Conservation (phyloP, 2,113 vertebrate genomes). For the Emydura subglobosa region DNA sequence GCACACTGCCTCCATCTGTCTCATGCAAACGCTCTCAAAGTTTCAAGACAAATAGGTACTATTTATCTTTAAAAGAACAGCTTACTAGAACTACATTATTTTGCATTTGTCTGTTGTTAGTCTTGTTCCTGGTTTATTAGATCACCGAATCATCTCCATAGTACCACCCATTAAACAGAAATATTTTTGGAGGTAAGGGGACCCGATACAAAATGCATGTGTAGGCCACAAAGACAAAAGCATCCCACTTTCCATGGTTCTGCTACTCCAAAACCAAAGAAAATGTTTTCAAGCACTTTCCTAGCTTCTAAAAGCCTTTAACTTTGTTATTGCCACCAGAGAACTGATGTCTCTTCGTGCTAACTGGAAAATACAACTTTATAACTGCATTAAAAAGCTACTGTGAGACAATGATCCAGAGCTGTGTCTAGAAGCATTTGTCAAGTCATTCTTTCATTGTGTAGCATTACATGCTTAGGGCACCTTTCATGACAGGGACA, state of each 20-base stretch:
- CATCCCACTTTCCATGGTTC: not conserved
- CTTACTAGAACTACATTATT: not conserved
- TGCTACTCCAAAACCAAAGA: not conserved
- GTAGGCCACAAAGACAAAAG: not conserved
- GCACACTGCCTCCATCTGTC: not conserved
- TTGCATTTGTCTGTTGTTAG: not conserved
- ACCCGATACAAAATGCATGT: not conserved
- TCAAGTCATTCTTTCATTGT: constrained; percentile 29
- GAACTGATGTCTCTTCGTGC: constrained; percentile 17
- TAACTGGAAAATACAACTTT: constrained; percentile 40
- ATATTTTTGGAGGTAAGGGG: not conserved
- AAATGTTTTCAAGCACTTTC: constrained; percentile 1
- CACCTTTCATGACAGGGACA: not conserved
- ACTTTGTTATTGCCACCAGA: not conserved
- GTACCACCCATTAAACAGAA: not conserved
- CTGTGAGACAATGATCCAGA: constrained; percentile 27
- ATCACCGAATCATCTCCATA: not conserved
- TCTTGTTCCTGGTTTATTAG: not conserved
- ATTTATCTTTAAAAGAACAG: not conserved
- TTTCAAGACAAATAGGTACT: not conserved
- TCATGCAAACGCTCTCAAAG: not conserved
- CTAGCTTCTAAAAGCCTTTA: constrained; percentile 11
- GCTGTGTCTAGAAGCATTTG: constrained; percentile 36
- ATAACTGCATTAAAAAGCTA: constrained; percentile 52
- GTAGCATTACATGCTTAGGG: not conserved